Conservation (phyloP, 1,140 invertebrate species). For the Oreohelix idahoensis region DNA sequence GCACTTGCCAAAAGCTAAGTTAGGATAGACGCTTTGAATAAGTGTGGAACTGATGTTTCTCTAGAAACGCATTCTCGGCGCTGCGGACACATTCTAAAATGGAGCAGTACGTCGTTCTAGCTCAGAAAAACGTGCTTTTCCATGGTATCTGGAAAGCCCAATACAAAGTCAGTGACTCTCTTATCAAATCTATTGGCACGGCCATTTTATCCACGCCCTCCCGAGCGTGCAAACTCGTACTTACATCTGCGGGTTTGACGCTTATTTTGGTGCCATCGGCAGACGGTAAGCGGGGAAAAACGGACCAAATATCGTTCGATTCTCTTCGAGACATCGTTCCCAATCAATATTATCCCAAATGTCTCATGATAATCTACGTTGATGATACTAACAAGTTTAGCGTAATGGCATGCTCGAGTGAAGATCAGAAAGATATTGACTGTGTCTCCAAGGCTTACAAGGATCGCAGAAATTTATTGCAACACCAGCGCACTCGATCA, state of each 20-base stretch:
- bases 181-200: background rate
- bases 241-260: background rate
- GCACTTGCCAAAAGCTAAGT: no score
- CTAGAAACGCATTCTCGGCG: no score
- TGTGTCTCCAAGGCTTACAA: background rate
- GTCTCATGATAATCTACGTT: slow-evolving; percentile 25
- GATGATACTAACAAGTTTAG: slow-evolving; percentile 7
- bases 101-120: slow-evolving; percentile 7
- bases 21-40: no score
- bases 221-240: background rate
- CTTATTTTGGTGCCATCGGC: background rate
- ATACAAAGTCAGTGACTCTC: slow-evolving; percentile 13
- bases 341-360: background rate
- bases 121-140: slow-evolving; percentile 23
- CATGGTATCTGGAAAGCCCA: slow-evolving; percentile 35
- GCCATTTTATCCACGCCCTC: background rate
- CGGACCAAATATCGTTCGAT: background rate
- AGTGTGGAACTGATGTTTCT: no score
- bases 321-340: background rate
- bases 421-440: background rate
- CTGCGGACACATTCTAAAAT: no score
- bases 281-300: slow-evolving; percentile 17
- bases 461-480: slow-evolving; percentile 4
- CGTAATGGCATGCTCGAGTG: background rate
- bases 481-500: slow-evolving; percentile 36